Percentiles rank a stretch among this genome's conserved stretches.
Conservation (phyloP, 2,113 vertebrate genomes). For the Platysternon megacephalum region DNA sequence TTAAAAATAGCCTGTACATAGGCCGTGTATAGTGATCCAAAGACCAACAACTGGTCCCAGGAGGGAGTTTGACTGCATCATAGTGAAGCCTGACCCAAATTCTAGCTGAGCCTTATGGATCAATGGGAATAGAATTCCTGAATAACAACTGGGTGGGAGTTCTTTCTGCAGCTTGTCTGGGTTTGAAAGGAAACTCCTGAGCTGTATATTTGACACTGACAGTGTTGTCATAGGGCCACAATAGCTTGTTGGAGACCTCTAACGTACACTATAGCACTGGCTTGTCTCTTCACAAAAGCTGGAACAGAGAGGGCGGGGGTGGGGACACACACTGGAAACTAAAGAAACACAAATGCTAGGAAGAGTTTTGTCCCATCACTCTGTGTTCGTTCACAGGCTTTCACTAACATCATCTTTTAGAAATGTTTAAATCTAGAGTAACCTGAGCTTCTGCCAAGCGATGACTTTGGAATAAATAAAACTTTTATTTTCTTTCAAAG, state of each 20-base stretch:
- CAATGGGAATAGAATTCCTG: not conserved
- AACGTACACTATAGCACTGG: not conserved
- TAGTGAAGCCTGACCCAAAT: not conserved
- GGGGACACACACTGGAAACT: not conserved
- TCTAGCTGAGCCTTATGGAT: not conserved
- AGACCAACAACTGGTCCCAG: not conserved
- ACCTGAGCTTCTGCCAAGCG: not conserved
- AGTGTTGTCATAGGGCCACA: not conserved
- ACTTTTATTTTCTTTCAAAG: not conserved
- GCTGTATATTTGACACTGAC: not conserved
- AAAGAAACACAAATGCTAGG: not conserved
- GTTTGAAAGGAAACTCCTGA: not conserved
- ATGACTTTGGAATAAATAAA: not conserved
- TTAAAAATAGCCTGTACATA: not conserved
- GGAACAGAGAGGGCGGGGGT: not conserved
- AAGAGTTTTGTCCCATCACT: not conserved
- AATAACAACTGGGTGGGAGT: not conserved
- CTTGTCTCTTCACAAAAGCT: not conserved
- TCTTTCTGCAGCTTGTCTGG: not conserved
- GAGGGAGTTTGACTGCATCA: rapidly evolving
- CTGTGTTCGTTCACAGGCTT: not conserved
- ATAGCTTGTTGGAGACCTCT: not conserved
- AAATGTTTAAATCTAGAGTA: not conserved
- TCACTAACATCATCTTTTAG: not conserved
- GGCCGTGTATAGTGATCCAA: not conserved